Base-by-base conservation (phyloP, 2,888 invertebrate genomes). In the Tinea pellionella region DNA sequence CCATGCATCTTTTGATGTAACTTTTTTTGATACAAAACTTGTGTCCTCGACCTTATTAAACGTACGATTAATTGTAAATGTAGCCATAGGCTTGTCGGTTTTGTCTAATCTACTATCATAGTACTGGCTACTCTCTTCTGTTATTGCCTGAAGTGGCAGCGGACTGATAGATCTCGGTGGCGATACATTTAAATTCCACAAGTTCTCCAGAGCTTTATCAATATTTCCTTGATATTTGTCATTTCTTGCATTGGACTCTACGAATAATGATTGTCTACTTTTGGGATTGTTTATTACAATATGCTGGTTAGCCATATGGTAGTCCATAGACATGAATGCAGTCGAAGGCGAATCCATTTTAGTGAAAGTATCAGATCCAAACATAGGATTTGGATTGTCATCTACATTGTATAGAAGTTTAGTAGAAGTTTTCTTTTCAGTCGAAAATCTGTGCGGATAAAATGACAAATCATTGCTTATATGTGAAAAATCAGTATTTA, bases 301-400 rank as follows among this genome's bases (percentile, higher is more conserved):
- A 9, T 2, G 43, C n/a, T 42, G 30, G 8, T 61, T 61, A 18
- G 55, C 59, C 56, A 16, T 62, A 61, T 71, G 65, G 13, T 63
- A 65, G 11, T 85, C 79, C 13, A 72, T 62, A n/a, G 74, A 30
- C 15, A 55, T 57, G 15, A 56, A 56, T 11, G 61, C 61, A 60
- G 63, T 59, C 56, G 74, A 73, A 0, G 86, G 86, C 0, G 88
- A 88, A 42, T 89, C 88, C 6, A 64, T 66, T 69, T 89, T 89
- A 6, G 87, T 86, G 63, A 79, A 90, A 0, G 89, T 89, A 64
- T 89, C 88, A 0, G 85, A 82, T 67, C 80, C 83, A 9, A 82
- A 64, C 71, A 80, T 86, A 18, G 63, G 56, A 62, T 71, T 69
- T 1, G 72, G 67, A 18, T 81, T 78, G 57, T 82, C 77, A 6